Percentiles rank a stretch among this genome's conserved stretches.
These are phyloP conservation scores for Vanessa tameamea DNA, from an alignment of 1,140 invertebrate species.

Conservation along the genomic window DNA sequence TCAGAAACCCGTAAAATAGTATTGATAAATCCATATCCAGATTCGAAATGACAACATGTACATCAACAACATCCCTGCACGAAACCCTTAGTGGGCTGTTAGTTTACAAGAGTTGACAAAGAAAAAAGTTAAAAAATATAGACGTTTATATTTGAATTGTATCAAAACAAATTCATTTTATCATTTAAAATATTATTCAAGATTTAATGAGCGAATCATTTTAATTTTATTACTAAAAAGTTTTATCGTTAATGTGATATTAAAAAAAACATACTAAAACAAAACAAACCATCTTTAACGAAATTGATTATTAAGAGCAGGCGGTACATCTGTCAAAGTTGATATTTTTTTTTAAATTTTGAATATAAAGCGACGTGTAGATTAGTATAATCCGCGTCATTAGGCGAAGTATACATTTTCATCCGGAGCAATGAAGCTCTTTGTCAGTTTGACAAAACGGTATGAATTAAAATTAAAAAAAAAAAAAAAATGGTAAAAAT, in stretches of 20 bases:
- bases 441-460: constrained; percentile 5
- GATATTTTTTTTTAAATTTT: constrained; percentile 2
- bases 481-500: background rate
- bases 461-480: background rate
- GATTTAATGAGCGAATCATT: no score
- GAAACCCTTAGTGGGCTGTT: no score
- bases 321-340: background rate
- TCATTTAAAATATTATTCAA: no score
- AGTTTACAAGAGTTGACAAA: no score
- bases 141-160: no score
- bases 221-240: no score
- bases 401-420: constrained; percentile 5
- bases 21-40: no score
- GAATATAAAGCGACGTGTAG: constrained; percentile 3
- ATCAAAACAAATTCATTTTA: no score
- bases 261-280: background rate
- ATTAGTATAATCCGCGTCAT: constrained; percentile 20
- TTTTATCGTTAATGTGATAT: background rate
- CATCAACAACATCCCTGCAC: no score
- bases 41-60: no score
- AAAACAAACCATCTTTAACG: background rate
- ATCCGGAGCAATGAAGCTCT: background rate
- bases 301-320: background rate
- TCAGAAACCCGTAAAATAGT: no score
- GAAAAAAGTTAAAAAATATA: no score